phyloP scores from a whole-genome alignment of 2,888 invertebrate species.

The Homarus gammarus region DNA sequence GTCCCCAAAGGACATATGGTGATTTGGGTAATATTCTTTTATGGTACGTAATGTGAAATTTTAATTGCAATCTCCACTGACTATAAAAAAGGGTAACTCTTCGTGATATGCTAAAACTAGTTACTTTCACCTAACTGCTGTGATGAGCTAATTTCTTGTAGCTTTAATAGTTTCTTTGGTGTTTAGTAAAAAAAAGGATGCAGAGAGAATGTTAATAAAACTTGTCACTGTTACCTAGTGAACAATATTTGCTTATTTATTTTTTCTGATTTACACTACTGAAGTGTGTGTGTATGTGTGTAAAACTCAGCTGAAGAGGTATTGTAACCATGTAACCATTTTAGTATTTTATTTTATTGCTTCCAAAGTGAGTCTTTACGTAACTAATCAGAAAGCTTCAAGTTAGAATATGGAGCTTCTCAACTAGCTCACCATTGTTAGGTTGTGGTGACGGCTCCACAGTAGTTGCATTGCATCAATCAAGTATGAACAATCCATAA shows the following conservation, averaged over 20 bases:
- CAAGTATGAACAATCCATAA: background rate
- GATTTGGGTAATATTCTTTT: background rate
- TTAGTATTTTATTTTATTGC: background rate
- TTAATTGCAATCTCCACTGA: background rate
- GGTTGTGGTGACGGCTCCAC: background rate
- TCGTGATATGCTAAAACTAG: background rate
- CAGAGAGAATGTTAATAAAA: too few relatives aligned
- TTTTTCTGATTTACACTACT: too few relatives aligned
- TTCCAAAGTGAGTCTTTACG: background rate
- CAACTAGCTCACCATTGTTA: background rate
- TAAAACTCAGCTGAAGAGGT: background rate
- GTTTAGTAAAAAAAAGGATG: background rate
- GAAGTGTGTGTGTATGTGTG: too few relatives aligned
- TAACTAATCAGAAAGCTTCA: background rate
- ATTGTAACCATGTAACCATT: background rate
- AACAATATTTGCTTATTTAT: background rate
- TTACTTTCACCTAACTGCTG: background rate
- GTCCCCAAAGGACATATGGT: background rate
- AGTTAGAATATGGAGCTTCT: background rate
- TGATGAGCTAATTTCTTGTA: background rate
- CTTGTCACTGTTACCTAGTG: too few relatives aligned
- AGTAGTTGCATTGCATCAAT: background rate
- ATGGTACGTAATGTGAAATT: too few relatives aligned
- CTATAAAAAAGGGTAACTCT: too few relatives aligned
- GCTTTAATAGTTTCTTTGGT: background rate